These are phyloP conservation scores for Erebia ligea DNA, from an alignment of 2,888 invertebrate species.

Conservation along the genomic window DNA sequence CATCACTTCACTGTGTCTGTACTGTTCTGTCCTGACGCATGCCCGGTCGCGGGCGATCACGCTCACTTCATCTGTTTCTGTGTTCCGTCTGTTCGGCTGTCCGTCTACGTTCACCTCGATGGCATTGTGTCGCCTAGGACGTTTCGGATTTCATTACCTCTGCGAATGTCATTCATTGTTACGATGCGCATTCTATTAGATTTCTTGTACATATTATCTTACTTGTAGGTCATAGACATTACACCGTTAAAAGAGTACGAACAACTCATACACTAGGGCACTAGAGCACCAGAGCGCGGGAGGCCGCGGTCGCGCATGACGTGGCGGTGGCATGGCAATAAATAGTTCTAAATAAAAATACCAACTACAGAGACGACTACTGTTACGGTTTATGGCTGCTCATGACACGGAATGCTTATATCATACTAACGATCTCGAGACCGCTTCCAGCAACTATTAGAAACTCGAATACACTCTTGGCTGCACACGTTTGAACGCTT, in stretches of 20 bases:
- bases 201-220: slow-evolving; percentile 74
- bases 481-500: slow-evolving; percentile 80
- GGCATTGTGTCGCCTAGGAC: slow-evolving; percentile 76
- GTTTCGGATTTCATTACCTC: slow-evolving; percentile 74
- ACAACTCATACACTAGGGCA: slow-evolving; percentile 49
- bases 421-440: slow-evolving; percentile 68
- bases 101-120: slow-evolving; percentile 78
- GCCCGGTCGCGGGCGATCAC: slow-evolving; percentile 81
- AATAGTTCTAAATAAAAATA: slow-evolving; percentile 55
- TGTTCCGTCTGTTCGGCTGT: slow-evolving; percentile 79
- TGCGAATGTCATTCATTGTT: slow-evolving; percentile 79
- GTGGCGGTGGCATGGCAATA: slow-evolving; percentile 57
- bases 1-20: slow-evolving; percentile 83
- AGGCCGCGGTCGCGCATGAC: slow-evolving; percentile 61
- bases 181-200: slow-evolving; percentile 79
- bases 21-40: slow-evolving; percentile 81
- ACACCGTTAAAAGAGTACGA: slow-evolving; percentile 55
- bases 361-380: slow-evolving; percentile 52
- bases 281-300: slow-evolving; percentile 50
- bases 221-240: slow-evolving; percentile 69
- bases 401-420: slow-evolving; percentile 81
- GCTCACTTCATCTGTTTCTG: slow-evolving; percentile 82
- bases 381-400: slow-evolving; percentile 74
- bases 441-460: slow-evolving; percentile 80
- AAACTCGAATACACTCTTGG: slow-evolving; percentile 81